A percentile compares a stretch with the other conserved stretches of the same genome.
Evolutionary conservation across 2,888 invertebrate species (phyloP).

Genomic region (Conomelus anceps): DNA sequence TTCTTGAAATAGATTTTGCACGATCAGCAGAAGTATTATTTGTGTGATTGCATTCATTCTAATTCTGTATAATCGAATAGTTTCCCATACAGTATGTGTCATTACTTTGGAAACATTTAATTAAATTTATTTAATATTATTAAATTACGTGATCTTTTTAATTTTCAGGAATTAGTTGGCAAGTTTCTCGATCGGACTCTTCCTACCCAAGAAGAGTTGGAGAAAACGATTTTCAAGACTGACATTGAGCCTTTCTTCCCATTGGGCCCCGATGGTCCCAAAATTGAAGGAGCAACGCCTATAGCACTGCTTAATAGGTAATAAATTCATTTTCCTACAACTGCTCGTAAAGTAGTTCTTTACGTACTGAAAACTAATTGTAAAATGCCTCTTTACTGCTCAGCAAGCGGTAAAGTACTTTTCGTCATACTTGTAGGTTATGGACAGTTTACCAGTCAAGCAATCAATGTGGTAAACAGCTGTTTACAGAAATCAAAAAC

Average conservation of each 20-base stretch:
- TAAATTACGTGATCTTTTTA: neutral
- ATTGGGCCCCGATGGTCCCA: conserved; percentile 42
- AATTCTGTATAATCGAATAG: too few relatives aligned
- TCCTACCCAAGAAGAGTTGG: conserved; percentile 50
- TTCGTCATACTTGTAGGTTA: too few relatives aligned
- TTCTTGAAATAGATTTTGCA: too few relatives aligned
- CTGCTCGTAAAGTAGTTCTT: too few relatives aligned
- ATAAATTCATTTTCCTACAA: neutral
- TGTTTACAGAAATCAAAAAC: too few relatives aligned
- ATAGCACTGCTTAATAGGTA: conserved; percentile 60
- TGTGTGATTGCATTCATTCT: too few relatives aligned
- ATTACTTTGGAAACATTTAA: neutral
- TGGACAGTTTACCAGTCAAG: too few relatives aligned
- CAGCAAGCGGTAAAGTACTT: too few relatives aligned
- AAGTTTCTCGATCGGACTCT: conserved; percentile 48
- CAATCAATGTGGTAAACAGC: too few relatives aligned
- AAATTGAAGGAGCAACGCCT: conserved; percentile 52
- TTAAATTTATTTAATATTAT: conserved; percentile 18
- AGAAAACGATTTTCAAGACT: conserved; percentile 47
- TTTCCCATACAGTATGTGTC: neutral
- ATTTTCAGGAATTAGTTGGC: conserved; percentile 44
- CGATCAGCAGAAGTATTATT: too few relatives aligned
- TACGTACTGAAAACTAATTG: too few relatives aligned
- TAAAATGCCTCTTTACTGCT: too few relatives aligned
- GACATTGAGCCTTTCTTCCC: conserved; percentile 49